Percentiles rank a stretch among this genome's conserved stretches.
These are phyloP conservation scores for Aphidoletes aphidimyza DNA, from an alignment of 2,888 invertebrate genomes.

Conservation along the genomic window DNA sequence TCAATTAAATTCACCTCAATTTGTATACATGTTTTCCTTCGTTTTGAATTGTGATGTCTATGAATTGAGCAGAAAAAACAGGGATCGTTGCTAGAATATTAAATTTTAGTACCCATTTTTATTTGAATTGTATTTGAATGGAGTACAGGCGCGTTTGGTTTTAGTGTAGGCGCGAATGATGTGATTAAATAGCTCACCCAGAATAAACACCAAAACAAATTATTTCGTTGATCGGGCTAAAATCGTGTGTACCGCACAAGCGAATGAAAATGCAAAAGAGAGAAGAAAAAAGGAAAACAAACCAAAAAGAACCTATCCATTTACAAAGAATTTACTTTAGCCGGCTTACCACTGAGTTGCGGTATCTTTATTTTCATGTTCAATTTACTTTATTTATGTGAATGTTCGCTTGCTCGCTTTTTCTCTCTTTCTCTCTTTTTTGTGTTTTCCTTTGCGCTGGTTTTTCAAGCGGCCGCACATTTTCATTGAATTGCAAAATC, in stretches of 20 bases:
- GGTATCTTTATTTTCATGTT: slow-evolving; percentile 37
- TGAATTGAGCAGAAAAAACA: background rate
- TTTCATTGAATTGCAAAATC: background rate
- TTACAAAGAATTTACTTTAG: background rate
- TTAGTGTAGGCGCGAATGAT: background rate
- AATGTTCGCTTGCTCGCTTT: background rate
- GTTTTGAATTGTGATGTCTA: background rate
- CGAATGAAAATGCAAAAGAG: background rate
- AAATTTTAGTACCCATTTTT: background rate
- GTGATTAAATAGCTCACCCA: slow-evolving; percentile 33
- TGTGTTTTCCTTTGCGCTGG: background rate
- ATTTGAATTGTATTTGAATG: too few relatives aligned
- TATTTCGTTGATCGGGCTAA: too few relatives aligned
- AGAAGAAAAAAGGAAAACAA: background rate
- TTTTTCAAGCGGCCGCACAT: background rate
- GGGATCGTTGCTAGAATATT: background rate
- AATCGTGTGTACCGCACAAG: too few relatives aligned
- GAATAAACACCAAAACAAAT: slow-evolving; percentile 48
- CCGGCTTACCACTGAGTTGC: slow-evolving; percentile 24
- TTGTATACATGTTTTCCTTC: slow-evolving; percentile 31
- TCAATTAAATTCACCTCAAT: slow-evolving; percentile 33
- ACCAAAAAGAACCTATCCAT: background rate
- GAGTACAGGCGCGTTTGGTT: too few relatives aligned
- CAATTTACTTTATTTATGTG: slow-evolving; percentile 34
- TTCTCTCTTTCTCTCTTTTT: background rate